These are phyloP conservation scores for Rhamnusium bicolor DNA, from an alignment of 2,888 invertebrate genomes.

Conservation along the genomic window DNA sequence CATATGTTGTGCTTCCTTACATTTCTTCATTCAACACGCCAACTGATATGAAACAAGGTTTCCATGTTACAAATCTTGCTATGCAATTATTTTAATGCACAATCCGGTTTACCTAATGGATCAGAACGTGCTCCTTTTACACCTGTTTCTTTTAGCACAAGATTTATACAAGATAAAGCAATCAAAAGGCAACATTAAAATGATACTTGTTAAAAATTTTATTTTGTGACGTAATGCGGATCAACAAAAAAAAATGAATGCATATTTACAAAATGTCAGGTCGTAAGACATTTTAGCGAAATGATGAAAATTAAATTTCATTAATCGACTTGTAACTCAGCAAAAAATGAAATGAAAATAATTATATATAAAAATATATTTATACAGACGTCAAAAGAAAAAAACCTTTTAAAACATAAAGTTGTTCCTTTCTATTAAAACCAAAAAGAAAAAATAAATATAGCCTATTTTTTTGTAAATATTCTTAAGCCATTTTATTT, in stretches of 20 bases:
- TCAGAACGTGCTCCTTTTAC: too few relatives aligned
- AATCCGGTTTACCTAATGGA: too few relatives aligned
- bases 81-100: too few relatives aligned
- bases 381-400: conserved; percentile 48
- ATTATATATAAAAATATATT: conserved; percentile 52
- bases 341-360: conserved; percentile 40
- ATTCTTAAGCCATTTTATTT: conserved; percentile 46
- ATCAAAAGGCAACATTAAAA: conserved; percentile 28
- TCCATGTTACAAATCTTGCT: too few relatives aligned
- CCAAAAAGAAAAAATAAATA: conserved; percentile 47
- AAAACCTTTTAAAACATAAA: conserved; percentile 47
- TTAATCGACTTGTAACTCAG: conserved; percentile 18
- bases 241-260: conserved; percentile 39
- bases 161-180: too few relatives aligned
- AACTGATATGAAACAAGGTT: too few relatives aligned
- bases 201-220: conserved; percentile 45
- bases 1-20: too few relatives aligned
- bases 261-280: conserved; percentile 42
- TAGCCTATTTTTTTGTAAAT: conserved; percentile 46
- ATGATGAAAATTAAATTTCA: conserved; percentile 11
- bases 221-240: conserved; percentile 43
- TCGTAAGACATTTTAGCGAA: conserved; percentile 16
- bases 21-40: too few relatives aligned
- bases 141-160: too few relatives aligned
- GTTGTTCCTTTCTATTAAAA: conserved; percentile 44